phyloP scores from a whole-genome alignment of 1,140 invertebrate species.

The Pseudomyrmex gracilis region DNA sequence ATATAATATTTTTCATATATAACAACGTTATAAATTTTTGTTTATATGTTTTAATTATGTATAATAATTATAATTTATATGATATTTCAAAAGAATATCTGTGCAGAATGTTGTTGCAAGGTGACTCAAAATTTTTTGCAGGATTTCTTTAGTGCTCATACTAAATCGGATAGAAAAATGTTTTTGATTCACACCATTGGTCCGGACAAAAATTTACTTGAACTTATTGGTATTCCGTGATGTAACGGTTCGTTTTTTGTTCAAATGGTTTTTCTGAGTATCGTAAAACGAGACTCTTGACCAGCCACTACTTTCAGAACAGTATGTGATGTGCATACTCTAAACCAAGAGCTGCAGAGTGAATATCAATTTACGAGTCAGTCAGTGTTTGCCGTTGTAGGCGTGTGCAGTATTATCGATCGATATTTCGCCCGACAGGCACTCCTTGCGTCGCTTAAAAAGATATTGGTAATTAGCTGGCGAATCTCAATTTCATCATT shows the following conservation, averaged over 20 bases:
- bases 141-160: too few relatives aligned
- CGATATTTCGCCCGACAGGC: background rate
- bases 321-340: constrained; percentile 2
- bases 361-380: constrained; percentile 22
- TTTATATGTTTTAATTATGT: too few relatives aligned
- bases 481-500: background rate
- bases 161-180: too few relatives aligned
- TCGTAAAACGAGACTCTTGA: constrained; percentile 34
- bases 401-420: constrained; percentile 4
- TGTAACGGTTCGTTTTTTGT: background rate
- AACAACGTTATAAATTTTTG: too few relatives aligned
- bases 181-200: too few relatives aligned
- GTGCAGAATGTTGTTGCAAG: too few relatives aligned
- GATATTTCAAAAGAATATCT: too few relatives aligned
- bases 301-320: constrained; percentile 1
- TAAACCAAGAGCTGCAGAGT: background rate
- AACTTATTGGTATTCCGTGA: too few relatives aligned
- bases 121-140: too few relatives aligned
- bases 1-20: too few relatives aligned
- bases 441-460: background rate
- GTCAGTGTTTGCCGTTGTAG: background rate
- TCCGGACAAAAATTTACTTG: too few relatives aligned
- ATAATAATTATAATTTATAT: too few relatives aligned
- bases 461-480: background rate
- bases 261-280: background rate